Base-by-base conservation (phyloP, 2,888 invertebrate genomes). In the Drosophila nr. perissopoda region DNA sequence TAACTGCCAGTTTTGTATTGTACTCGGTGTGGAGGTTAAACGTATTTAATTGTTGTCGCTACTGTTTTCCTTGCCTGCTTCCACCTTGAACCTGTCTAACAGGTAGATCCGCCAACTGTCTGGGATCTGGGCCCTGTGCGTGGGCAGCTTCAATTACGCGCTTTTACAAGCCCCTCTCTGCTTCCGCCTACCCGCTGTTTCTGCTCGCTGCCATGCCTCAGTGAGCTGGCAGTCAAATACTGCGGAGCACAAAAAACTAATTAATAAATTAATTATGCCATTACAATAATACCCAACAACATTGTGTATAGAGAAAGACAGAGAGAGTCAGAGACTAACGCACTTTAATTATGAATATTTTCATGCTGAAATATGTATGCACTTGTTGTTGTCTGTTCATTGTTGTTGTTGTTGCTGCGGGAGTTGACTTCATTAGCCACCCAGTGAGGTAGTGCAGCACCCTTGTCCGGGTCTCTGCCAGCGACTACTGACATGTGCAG, bases 221-320 rank as follows among this genome's bases (percentile, higher is more conserved):
- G 80, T 69, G 74, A 76, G 73, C 58, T 42, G 54, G 57, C 48
- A 57, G 62, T 54, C 65, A 59, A 74, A 77, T 79, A 69, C 29
- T 27, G 51, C 34, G 21, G 25, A 45, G 52, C 49, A 64, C 68
- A 54, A 38, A 73, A 88, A 91, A 83, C 89, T 87, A 91, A 90
- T 90, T 87, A 87, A 87, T 87, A 89, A 90, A 90, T 90, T 91
- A 88, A 89, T 90, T 90, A 90, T 87, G 85, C 85, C 78, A 88
- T 89, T 87, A 89, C 74, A 88, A 83, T 76, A 89, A 83, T 77
- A 78, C 59, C 73, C 56, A 67, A 48, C 66, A 49, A 54, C 45
- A 69, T 2, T 25, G 25, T 45, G 45, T 45, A 45, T 45, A 45
- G 45, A 45, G 27, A 21, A 25, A 25, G 16, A 45, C 21, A 16